Percentiles rank a stretch among this genome's conserved stretches.
Evolutionary conservation across 2,797 vertebrate species (phyloP).

Genomic region (Diglossa cyanea): DNA sequence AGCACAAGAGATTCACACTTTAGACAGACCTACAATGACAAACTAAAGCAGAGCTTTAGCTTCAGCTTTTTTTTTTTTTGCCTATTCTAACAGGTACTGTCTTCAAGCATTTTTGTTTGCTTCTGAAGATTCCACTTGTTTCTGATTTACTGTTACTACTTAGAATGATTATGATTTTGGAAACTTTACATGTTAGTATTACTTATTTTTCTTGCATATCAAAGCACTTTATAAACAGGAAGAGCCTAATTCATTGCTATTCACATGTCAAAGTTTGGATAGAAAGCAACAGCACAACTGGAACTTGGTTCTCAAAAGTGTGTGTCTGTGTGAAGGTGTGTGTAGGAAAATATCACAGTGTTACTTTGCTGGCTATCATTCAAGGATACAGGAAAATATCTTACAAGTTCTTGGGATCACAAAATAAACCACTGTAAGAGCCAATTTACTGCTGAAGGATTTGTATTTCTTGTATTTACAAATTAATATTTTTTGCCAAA

Average conservation of each 20-base stretch:
- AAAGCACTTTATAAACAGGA: background rate
- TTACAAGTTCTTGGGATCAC: background rate
- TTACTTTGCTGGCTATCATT: background rate
- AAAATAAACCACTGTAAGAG: background rate
- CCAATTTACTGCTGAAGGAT: background rate
- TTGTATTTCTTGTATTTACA: background rate
- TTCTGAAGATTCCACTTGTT: background rate
- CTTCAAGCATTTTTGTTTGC: background rate
- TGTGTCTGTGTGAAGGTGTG: background rate
- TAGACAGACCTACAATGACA: background rate
- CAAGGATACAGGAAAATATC: background rate
- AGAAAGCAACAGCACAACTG: background rate
- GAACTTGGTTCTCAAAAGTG: background rate
- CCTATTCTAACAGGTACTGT: background rate
- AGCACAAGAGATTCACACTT: background rate
- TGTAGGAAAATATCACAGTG: background rate
- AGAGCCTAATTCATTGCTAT: rapidly evolving
- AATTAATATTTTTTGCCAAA: background rate
- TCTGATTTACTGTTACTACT: background rate
- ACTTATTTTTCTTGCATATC: background rate
- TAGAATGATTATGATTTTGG: background rate
- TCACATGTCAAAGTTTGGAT: background rate
- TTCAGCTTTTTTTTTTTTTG: background rate
- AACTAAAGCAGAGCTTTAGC: background rate
- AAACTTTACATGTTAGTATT: background rate